A percentile compares a stretch with the other conserved stretches of the same genome.
phyloP scores from a whole-genome alignment of 2,113 vertebrate species.

The Catharus minimus region DNA sequence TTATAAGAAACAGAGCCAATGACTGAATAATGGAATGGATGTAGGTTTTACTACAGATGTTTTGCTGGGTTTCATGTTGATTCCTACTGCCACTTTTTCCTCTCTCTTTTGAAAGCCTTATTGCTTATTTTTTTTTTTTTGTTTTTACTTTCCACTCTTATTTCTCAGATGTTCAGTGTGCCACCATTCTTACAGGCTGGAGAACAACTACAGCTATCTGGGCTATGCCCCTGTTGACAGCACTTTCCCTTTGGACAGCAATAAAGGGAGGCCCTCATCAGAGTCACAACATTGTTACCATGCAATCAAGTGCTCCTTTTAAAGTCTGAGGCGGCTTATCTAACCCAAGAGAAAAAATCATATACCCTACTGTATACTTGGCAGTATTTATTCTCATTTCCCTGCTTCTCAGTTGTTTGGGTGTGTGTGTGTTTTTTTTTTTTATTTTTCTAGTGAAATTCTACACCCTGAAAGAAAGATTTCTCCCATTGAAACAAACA shows the following conservation, averaged over 20 bases:
- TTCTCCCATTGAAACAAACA: not conserved
- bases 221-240: not conserved
- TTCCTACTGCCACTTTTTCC: not conserved
- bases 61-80: not conserved
- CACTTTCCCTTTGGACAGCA: not conserved
- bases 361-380: not conserved
- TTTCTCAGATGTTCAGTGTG: not conserved
- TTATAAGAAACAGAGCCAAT: not conserved
- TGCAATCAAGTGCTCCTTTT: not conserved
- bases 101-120: not conserved
- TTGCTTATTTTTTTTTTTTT: not conserved
- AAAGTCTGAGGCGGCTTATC: not conserved
- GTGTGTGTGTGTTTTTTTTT: not conserved
- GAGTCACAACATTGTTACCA: not conserved
- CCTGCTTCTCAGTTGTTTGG: not conserved
- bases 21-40: not conserved
- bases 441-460: not conserved
- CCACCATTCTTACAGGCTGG: not conserved
- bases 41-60: not conserved
- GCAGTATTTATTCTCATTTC: not conserved
- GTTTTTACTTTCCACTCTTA: not conserved
- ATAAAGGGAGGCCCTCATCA: not conserved
- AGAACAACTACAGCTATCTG: not conserved
- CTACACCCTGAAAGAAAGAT: not conserved
- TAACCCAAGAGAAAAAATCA: not conserved